A percentile compares a stretch with the other conserved stretches of the same genome.
These are phyloP conservation scores for Myripristis murdjan DNA, from an alignment of 2,797 vertebrate genomes.

Conservation along the genomic window DNA sequence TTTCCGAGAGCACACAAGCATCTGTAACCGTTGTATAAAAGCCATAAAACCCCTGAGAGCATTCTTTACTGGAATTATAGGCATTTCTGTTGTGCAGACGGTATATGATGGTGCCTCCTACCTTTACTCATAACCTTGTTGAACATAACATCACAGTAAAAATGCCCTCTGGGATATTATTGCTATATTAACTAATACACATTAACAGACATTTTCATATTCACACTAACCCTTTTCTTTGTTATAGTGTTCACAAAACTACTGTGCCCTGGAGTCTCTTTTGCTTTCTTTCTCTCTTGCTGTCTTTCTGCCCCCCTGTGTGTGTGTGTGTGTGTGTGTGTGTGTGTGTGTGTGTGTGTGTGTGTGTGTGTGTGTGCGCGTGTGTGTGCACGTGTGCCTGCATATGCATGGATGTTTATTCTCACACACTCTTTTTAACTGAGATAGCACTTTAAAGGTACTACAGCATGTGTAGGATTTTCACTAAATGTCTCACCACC, in stretches of 20 bases:
- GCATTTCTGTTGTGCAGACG: background rate
- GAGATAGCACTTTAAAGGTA: constrained; percentile 66
- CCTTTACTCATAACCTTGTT: background rate
- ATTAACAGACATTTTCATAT: constrained; percentile 46
- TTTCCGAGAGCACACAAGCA: background rate
- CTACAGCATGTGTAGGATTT: constrained; percentile 44
- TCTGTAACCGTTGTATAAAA: background rate
- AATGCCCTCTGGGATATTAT: background rate
- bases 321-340: constrained; percentile 24
- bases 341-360: constrained; percentile 42
- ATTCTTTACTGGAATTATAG: background rate
- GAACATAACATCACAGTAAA: constrained; percentile 10
- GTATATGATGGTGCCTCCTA: background rate
- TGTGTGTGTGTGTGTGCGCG: constrained; percentile 47
- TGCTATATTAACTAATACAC: constrained; percentile 9
- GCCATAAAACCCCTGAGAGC: background rate
- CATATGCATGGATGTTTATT: constrained; percentile 26
- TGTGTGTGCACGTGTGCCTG: constrained; percentile 52
- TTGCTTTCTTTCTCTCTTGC: constrained; percentile 10
- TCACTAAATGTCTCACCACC: constrained; percentile 30
- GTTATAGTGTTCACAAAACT: constrained; percentile 54
- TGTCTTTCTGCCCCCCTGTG: constrained; percentile 26
- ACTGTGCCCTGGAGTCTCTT: constrained; percentile 32
- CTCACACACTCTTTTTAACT: constrained; percentile 11
- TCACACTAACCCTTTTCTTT: constrained; percentile 63